These are phyloP conservation scores for Thalpophila matura DNA, from an alignment of 2,888 invertebrate genomes.

Conservation along the genomic window DNA sequence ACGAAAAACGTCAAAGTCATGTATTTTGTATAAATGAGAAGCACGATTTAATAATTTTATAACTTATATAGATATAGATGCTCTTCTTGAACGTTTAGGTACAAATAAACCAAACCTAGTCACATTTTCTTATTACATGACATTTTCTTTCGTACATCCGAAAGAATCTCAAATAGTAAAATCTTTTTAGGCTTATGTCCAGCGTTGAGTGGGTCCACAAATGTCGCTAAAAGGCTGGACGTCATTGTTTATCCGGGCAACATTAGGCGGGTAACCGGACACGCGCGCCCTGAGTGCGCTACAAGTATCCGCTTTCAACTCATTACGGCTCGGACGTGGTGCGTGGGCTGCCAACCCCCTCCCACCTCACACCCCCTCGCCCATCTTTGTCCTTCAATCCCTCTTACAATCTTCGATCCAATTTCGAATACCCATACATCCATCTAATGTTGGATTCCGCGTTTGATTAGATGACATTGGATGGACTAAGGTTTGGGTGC, in stretches of 20 bases:
- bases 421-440: slow-evolving; percentile 87
- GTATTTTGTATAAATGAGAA: too few relatives aligned
- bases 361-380: slow-evolving; percentile 66
- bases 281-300: slow-evolving; percentile 90
- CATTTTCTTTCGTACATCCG: slow-evolving; percentile 74
- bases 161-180: slow-evolving; percentile 86
- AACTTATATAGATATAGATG: too few relatives aligned
- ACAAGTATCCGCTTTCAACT: slow-evolving; percentile 91
- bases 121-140: slow-evolving; percentile 56
- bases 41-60: too few relatives aligned
- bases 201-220: slow-evolving; percentile 90
- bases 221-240: slow-evolving; percentile 91
- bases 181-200: slow-evolving; percentile 90
- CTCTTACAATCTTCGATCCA: slow-evolving; percentile 89
- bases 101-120: slow-evolving; percentile 27
- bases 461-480: slow-evolving; percentile 79
- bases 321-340: slow-evolving; percentile 90
- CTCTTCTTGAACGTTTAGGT: slow-evolving; percentile 2
- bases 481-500: slow-evolving; percentile 44
- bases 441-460: slow-evolving; percentile 82
- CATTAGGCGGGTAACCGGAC: slow-evolving; percentile 91
- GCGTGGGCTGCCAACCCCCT: slow-evolving; percentile 80
- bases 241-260: slow-evolving; percentile 91
- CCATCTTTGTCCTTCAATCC: slow-evolving; percentile 88
- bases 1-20: too few relatives aligned